Base-by-base conservation (phyloP, 2,113 vertebrate genomes). In the Tauraco erythrolophus region DNA sequence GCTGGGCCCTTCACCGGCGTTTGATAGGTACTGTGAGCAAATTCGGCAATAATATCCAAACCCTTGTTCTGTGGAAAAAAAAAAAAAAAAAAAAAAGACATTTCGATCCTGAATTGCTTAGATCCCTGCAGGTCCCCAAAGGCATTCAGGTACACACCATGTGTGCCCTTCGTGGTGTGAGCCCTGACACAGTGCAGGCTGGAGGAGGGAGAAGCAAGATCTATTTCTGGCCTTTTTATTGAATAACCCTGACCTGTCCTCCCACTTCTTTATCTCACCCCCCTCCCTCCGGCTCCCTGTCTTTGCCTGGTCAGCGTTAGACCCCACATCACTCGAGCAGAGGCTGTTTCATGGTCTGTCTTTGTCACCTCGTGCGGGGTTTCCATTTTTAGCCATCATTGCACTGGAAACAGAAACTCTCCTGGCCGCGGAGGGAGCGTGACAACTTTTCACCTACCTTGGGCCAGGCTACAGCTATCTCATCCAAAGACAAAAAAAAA, bases 391-490 rank as follows among this genome's bases (percentile, higher is more conserved):
- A 94, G 50, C 41, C 6, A 0, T 53, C 50, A 62, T 6, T 19
- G 16, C 78, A 41, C 23, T 17, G 10, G 33, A 72, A 93, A 77
- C 37, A 70, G 50, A 66, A 81, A 54, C 13, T 74, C 41, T 71
- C 9, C 43, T 48, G 37, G 41, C 46, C 4, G 1, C 2, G 1
- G 30, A 66, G 46, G 53, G 30, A 61, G 53, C 3, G 0, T 43
- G 62, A 8, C 4, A 37, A 65, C 54, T 46, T 84, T 77, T 81
- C 25, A 54, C 31, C 41, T 45, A 31, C 31, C 16, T 64, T 78
- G 28, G 30, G 71, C 37, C 30, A 37, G 11, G 41, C 39, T 35
- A 48, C 35, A 65, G 35, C 45, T 81, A 81, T 81, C 84, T 77
- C 19, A 65, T 69, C 39, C 23, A 69, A 24, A 14, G 7, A 22